Conservation (phyloP, 2,797 vertebrate species). For the Sebastiscus albofasciatus region DNA sequence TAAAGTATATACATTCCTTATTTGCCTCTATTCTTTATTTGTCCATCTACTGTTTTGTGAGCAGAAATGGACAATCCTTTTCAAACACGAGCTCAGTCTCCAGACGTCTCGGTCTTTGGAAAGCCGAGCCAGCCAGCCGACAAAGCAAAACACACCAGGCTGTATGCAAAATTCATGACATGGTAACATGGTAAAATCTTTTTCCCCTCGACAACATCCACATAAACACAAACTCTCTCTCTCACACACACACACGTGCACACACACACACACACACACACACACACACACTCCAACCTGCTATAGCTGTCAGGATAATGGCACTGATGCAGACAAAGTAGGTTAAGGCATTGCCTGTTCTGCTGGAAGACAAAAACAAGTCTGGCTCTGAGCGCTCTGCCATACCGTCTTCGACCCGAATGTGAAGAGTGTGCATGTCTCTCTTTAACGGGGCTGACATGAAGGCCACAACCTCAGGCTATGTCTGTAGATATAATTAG, state of each 20-base stretch:
- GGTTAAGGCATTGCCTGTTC: slow-evolving; percentile 77
- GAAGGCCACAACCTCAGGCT: slow-evolving; percentile 57
- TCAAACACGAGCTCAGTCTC: background rate
- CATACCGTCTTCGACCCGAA: slow-evolving; percentile 34
- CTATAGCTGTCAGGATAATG: slow-evolving; percentile 68
- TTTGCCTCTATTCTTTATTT: background rate
- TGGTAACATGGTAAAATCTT: slow-evolving; percentile 54
- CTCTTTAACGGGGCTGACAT: slow-evolving; percentile 32
- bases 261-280: background rate
- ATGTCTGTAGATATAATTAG: slow-evolving; percentile 66
- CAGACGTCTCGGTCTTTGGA: slow-evolving; percentile 39
- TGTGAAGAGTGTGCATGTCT: slow-evolving; percentile 15
- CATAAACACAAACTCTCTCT: background rate
- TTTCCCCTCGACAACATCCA: slow-evolving; percentile 18
- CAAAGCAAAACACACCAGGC: slow-evolving; percentile 48
- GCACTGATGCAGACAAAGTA: slow-evolving; percentile 74
- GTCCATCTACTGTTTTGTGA: background rate
- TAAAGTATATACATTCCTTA: background rate
- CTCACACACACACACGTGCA: background rate
- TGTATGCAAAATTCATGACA: slow-evolving; percentile 68
- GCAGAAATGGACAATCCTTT: background rate
- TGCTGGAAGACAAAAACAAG: slow-evolving; percentile 76
- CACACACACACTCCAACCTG: slow-evolving; percentile 25
- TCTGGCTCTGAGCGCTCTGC: slow-evolving; percentile 55
- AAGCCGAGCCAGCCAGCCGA: slow-evolving; percentile 30